Base-by-base conservation (phyloP, 2,888 invertebrate species). In the Drosophila tripunctata region DNA sequence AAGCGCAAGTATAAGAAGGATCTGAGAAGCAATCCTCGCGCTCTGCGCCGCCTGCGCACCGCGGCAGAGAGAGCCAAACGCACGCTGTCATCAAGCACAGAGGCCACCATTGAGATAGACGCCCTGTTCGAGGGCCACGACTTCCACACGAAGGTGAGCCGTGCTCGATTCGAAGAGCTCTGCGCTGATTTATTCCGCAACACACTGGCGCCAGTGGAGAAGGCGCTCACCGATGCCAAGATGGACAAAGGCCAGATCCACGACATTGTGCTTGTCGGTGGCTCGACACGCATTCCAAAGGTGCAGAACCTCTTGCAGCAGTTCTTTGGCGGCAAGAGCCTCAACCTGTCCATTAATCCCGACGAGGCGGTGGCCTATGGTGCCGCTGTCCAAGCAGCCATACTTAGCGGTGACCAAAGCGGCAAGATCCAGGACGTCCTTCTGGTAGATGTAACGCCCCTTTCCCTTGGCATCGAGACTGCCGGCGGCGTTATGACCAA, bases 281-380 rank as follows among this genome's bases (percentile, higher is more conserved):
- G 96, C 21, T 96, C 95, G 0, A 96, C 95, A 0, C 93, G 96
- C 62, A 96, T 96, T 60, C 96, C 96, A 0, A 96, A 96, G 90
- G 94, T 96, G 30, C 96, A 96, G 91, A 94, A 92, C 67, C 90
- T 96, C 72, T 92, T 96, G 27, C 94, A 95, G 90, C 94, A 95
- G 90, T 96, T 94, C 92, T 96, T 96, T 93, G 93, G 93, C 77
- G 95, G 93, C 6, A 95, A 95, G 91, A 92, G 93, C 41, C 91
- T 96, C 31, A 95, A 95, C 89, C 92, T 95, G 41, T 95, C 94
- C 52, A 95, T 96, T 85, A 95, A 96, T 88, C 95, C 96, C 0
- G 96, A 96, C 80, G 96, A 96, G 88, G 96, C 96, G 0, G 96
- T 96, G 6, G 96, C 96, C 0, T 95, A 95, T 87, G 95, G 95